Percentiles rank a stretch among this genome's conserved stretches.
Evolutionary conservation across 2,113 vertebrate species (phyloP).

Genomic region (Castor canadensis): DNA sequence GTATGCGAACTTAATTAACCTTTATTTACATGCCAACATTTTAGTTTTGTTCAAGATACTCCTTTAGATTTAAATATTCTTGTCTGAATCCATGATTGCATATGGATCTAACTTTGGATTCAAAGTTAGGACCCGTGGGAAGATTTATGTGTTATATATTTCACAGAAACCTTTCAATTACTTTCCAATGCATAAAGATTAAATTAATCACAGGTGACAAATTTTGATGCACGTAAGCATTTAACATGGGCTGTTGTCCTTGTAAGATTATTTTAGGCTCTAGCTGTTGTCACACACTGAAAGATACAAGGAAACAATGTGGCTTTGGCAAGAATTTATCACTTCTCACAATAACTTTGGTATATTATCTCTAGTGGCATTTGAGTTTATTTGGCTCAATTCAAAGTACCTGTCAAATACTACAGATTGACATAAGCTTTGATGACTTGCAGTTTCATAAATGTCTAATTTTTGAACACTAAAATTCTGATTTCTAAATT

Average conservation of each 20-base stretch:
- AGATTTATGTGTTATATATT: not conserved
- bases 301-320: constrained; percentile 79
- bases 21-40: not conserved
- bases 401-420: constrained; percentile 68
- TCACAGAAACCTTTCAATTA: not conserved
- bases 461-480: constrained; percentile 65
- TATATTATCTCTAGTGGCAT: constrained; percentile 78
- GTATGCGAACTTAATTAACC: not conserved
- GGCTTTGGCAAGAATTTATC: constrained; percentile 80
- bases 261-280: constrained; percentile 80
- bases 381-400: constrained; percentile 74
- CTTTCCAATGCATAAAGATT: not conserved
- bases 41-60: not conserved
- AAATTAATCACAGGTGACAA: not conserved
- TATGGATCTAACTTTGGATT: constrained; percentile 9
- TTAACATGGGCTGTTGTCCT: constrained; percentile 55
- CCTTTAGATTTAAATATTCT: constrained; percentile 7
- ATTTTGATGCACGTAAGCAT: not conserved
- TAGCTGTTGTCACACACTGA: constrained; percentile 58
- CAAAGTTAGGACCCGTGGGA: not conserved
- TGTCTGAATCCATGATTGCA: not conserved
- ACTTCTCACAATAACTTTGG: constrained; percentile 84
- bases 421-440: constrained; percentile 60
- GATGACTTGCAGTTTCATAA: constrained; percentile 65
- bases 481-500: constrained; percentile 62